Percentiles rank a stretch among this genome's conserved stretches.
phyloP scores from a whole-genome alignment of 2,888 invertebrate species.

The Synergus itoensis region DNA sequence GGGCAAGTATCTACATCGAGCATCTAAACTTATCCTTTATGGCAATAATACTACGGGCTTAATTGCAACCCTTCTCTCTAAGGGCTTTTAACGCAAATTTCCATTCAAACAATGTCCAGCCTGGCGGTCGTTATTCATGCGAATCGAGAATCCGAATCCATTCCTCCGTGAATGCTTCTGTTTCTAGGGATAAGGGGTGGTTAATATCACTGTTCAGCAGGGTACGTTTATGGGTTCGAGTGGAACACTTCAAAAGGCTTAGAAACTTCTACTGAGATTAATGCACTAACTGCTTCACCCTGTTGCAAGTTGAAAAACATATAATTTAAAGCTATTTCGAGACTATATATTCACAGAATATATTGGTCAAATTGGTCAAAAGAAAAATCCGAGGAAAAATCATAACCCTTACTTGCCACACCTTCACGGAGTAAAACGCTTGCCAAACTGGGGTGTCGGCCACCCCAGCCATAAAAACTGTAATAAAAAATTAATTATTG shows the following conservation, averaged over 20 bases:
- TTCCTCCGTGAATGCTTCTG: slow-evolving; percentile 43
- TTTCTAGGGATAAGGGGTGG: slow-evolving; percentile 34
- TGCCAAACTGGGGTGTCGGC: too few species aligned
- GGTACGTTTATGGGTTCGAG: slow-evolving; percentile 26
- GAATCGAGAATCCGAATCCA: slow-evolving; percentile 41
- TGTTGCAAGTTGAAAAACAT: not conserved
- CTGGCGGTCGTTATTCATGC: slow-evolving; percentile 41
- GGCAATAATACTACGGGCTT: not conserved
- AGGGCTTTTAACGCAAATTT: slow-evolving; percentile 38
- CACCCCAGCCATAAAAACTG: too few species aligned
- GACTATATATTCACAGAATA: too few species aligned
- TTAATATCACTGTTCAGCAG: slow-evolving; percentile 44
- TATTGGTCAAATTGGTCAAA: too few species aligned
- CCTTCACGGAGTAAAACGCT: too few species aligned
- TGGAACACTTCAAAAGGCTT: slow-evolving; percentile 24
- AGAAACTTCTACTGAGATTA: slow-evolving; percentile 22
- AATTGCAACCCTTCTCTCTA: slow-evolving; percentile 27
- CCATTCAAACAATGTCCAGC: slow-evolving; percentile 45
- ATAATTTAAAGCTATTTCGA: not conserved
- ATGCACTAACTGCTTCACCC: slow-evolving; percentile 19
- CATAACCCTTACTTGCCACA: too few species aligned
- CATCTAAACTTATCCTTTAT: not conserved
- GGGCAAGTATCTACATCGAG: not conserved
- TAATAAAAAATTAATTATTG: too few species aligned
- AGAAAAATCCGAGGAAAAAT: too few species aligned